Conservation (phyloP, 2,888 invertebrate genomes). For the Gandaritis pyraliata region DNA sequence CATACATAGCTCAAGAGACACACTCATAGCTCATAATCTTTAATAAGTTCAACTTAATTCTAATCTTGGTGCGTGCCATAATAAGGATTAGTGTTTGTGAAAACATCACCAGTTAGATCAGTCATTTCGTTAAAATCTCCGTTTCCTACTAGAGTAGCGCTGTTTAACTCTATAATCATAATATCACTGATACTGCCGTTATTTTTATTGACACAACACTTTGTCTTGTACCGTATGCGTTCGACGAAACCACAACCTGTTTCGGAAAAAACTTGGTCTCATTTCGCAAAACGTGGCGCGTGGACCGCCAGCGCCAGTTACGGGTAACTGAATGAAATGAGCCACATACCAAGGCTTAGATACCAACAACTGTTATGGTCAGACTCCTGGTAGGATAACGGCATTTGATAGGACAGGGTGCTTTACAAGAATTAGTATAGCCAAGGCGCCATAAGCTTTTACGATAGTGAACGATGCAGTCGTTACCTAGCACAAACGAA, state of each 20-base stretch:
- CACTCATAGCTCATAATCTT: conserved; percentile 1
- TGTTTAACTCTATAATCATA: conserved; percentile 20
- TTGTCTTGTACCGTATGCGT: conserved; percentile 34
- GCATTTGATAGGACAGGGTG: conserved; percentile 42
- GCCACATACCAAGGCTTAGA: conserved; percentile 49
- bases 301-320: conserved; percentile 49
- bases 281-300: conserved; percentile 41
- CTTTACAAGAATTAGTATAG: conserved; percentile 17
- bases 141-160: background rate
- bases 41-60: background rate
- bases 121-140: background rate
- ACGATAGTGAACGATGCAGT: conserved; percentile 17
- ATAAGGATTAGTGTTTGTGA: background rate
- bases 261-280: conserved; percentile 31
- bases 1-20: conserved; percentile 11
- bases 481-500: conserved; percentile 1
- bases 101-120: background rate
- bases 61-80: background rate
- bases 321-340: conserved; percentile 43
- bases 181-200: conserved; percentile 34
- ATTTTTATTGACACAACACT: conserved; percentile 41
- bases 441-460: conserved; percentile 11
- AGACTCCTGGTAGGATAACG: conserved; percentile 57
- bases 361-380: conserved; percentile 58
- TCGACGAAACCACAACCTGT: conserved; percentile 36